Base-by-base conservation (phyloP, 2,797 vertebrate species). In the Xenopus petersii region DNA sequence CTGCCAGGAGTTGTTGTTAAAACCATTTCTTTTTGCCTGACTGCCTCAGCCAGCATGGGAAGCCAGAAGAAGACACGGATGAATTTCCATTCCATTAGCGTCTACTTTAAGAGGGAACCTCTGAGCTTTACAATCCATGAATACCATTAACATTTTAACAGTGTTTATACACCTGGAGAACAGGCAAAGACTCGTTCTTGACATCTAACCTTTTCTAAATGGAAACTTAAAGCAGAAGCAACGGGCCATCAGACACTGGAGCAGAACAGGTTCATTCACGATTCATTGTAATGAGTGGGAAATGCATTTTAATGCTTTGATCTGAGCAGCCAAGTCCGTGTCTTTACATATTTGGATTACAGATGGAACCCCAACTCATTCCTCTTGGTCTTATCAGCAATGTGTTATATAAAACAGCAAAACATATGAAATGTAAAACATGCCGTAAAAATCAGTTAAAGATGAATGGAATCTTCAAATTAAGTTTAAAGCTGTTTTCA, bases 101-200 rank as follows among this genome's bases (percentile, higher is more conserved):
- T 79, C 76, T 79, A 79, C 76, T 79, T 79, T 79, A 79, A 79
- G 76, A 71, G 71, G 71, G 51, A 74, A 79, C 76, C 76, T 79
- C 76, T 74, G 76, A 74, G 76, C 76, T 79, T 79, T 79, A 74
- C 76, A 79, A 79, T 79, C 71, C 71, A 79, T 79, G 76, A 79
- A 79, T 79, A 79, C 76, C 62, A 79, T 79, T 79, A 79, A 79
- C 71, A 79, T 79, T 79, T 78, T 79, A 79, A 79, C 76, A 70
- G 71, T 79, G 76, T 79, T 79, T 79, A 79, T 79, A 79, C 71
- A 79, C 76, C 76, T 79, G 67, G 76, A 79, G 71, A 79, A 79
- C 71, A 79, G 71, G 71, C 66, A 26, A 70, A 79, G 76, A 54
- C 71, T 79, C 46, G 74, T 74, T 79, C 67, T 79, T 79, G 76